phyloP scores from a whole-genome alignment of 1,140 invertebrate genomes.

The Drosophila kikkawai region DNA sequence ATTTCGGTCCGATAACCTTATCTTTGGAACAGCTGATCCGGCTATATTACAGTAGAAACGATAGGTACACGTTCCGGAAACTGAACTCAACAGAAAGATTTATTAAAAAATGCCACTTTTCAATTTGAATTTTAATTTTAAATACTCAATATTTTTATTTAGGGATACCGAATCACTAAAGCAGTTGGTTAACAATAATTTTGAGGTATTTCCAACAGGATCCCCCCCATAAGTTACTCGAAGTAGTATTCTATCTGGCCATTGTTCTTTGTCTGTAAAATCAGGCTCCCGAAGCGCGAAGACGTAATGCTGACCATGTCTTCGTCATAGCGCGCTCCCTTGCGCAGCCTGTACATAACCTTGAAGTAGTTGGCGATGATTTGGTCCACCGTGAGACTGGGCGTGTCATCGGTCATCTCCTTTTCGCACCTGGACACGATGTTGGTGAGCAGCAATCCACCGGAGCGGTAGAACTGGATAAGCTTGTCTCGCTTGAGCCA shows the following conservation, averaged over 20 bases:
- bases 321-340: constrained; percentile 2
- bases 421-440: constrained; percentile 48
- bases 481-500: constrained; percentile 64
- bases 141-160: neutral
- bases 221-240: constrained; percentile 1
- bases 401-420: constrained; percentile 33
- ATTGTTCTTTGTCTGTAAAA: neutral
- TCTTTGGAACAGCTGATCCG: constrained; percentile 40
- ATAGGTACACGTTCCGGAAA: neutral
- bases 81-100: no score
- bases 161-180: neutral
- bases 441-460: constrained; percentile 63
- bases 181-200: neutral
- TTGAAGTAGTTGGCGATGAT: constrained; percentile 71
- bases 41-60: constrained; percentile 1
- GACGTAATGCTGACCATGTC: constrained; percentile 19
- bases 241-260: constrained; percentile 13
- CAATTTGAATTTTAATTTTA: neutral
- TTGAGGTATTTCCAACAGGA: neutral
- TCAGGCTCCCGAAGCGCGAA: neutral
- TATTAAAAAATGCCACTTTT: no score
- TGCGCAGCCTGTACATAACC: constrained; percentile 46
- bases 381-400: constrained; percentile 33
- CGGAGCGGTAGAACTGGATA: constrained; percentile 61
- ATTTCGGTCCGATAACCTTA: constrained; percentile 27